Evolutionary conservation across 2,888 invertebrate species (phyloP).

Genomic region (Galerucella nymphaeae): DNA sequence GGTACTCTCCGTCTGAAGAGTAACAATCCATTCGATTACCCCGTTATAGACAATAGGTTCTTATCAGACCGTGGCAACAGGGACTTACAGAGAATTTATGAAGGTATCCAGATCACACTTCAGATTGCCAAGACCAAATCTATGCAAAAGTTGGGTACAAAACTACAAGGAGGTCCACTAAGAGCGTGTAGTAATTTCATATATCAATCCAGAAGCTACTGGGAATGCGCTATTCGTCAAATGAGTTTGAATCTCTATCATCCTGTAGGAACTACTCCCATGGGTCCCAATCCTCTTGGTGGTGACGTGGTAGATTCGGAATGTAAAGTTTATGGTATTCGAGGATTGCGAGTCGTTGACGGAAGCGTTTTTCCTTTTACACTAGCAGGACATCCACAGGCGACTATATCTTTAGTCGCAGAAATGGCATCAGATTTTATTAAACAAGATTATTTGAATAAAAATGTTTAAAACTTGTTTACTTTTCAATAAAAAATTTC

Average conservation of each 20-base stretch:
- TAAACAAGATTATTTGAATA: conserved; percentile 37
- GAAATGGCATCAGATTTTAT: conserved; percentile 72
- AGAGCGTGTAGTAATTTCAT: conserved; percentile 63
- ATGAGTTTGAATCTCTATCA: conserved; percentile 38
- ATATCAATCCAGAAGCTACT: conserved; percentile 73
- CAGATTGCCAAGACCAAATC: conserved; percentile 66
- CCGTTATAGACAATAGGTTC: conserved; percentile 76
- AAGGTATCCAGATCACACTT: conserved; percentile 64
- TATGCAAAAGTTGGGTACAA: conserved; percentile 67
- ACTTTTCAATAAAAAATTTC: background rate
- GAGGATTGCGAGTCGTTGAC: conserved; percentile 71
- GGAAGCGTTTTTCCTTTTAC: conserved; percentile 74
- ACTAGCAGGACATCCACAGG: conserved; percentile 74
- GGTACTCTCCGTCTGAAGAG: conserved; percentile 70
- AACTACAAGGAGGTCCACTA: conserved; percentile 48
- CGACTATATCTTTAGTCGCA: conserved; percentile 75
- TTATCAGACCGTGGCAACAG: conserved; percentile 65
- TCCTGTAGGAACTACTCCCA: conserved; percentile 55
- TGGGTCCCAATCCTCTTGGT: conserved; percentile 72
- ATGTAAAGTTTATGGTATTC: conserved; percentile 70
- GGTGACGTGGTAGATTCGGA: conserved; percentile 73
- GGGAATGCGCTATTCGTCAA: conserved; percentile 70
- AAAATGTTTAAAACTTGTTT: background rate
- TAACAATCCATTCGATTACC: conserved; percentile 57
- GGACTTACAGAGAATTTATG: conserved; percentile 68